Base-by-base conservation (phyloP, 2,797 vertebrate species). In the Neosilurus mollespiculum region DNA sequence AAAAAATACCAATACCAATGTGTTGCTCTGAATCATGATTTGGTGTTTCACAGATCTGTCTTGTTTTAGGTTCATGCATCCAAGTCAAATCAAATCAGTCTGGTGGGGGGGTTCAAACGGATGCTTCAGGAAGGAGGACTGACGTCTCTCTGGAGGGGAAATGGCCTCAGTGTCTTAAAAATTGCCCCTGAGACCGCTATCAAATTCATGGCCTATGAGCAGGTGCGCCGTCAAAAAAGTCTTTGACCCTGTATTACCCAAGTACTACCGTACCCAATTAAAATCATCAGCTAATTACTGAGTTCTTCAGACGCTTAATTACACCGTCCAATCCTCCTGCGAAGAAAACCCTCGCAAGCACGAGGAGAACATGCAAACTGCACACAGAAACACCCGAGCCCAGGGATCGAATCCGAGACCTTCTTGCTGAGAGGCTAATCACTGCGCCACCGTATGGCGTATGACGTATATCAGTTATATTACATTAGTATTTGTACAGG, bases 171-270 rank as follows among this genome's bases (percentile, higher is more conserved):
- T 53, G 97, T 99, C 64, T 91, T 98, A 84, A 99, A 99, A 93
- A 98, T 98, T 4, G 97, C 97, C 70, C 97, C 97, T 0, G 97
- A 99, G 93, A 98, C 97, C 0, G 97, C 97, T 82, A 95, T 98
- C 89, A 99, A 99, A 84, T 99, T 98, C 88, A 97, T 94, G 95
- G 95, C 97, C 2, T 98, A 98, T 86, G 98, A 99, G 87, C 95
- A 97, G 96, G 97, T 97, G 80, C 37, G 83, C 59, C 77, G 53
- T 20, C 30, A 24, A 58, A 9, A 9, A 37, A 62, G 11, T 12
- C 34, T 30, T 43, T 30, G 30, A 58, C 34, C n/a, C n/a, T 26
- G 61, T 64, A 16, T 81, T 34, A 84, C 3, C 56, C 26, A 20
- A 37, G 20, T 10, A 34, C 16, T 56, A 58, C 78, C 56, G 14